Evolutionary conservation across 1,140 invertebrate genomes (phyloP), one percentile per base, ranked within the genome.

Genomic region (Lucilia sericata): DNA sequence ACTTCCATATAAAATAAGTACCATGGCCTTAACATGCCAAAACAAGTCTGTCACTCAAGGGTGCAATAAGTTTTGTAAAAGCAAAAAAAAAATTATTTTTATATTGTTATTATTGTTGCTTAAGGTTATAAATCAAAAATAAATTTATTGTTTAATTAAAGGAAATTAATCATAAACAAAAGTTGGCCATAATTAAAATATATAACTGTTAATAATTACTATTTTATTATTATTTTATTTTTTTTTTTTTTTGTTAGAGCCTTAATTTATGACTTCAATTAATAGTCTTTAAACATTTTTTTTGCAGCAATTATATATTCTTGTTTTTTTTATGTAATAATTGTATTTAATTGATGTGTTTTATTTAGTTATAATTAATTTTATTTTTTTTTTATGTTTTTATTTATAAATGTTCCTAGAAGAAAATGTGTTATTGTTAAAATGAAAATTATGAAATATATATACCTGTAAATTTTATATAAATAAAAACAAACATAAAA

Each of bases 131-230:
- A 42, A 42, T 8, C 7, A 42, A 42, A 42, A 42, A 7, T 42
- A 42, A 42, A 17, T 60, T 60, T 60, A 60, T 60, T 60, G 51
- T 60, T 60, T 60, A 60, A 60, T 60, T 60, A 60, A 60, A 60
- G 51, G 13, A 10, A 60, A 60, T 17, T 17, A 60, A 60, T 60
- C 17, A 60, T 60, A 17, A n/a, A 60, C 17, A 14, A 60, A 60
- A 60, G 51, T 12, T 42, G 42, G 42, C 42, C 42, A 42, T 42
- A 42, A 42, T 8, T 42, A 3, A 42, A 2, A 8, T 42, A 10
- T 42, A 42, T 42, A 42, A 7, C 5, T 42, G 10, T 42, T 42
- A 42, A 42, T 42, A 30, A 30, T 30, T 30, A 30, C 3, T 42
- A 42, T 8, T 42, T 42, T 42, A 42, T 42, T 36, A 8, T 36